Base-by-base conservation (phyloP, 1,140 invertebrate genomes). In the Drosophila auraria region DNA sequence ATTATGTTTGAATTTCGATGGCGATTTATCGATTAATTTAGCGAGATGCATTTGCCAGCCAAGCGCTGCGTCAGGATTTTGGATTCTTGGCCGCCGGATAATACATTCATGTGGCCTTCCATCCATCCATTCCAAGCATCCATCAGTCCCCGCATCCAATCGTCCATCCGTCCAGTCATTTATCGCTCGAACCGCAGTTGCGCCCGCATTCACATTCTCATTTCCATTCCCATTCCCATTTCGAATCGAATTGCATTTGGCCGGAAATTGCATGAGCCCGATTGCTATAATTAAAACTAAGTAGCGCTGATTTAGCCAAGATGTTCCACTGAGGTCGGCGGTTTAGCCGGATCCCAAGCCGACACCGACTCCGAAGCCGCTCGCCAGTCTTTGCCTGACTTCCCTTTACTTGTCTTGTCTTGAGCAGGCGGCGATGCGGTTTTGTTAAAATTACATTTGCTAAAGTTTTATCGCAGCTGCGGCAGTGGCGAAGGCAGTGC, bases 381-480 rank as follows among this genome's bases (percentile, higher is more conserved):
- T 57, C n/a, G 36, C 54, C 54, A 25, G 33, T 27, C 42, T 20
- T 27, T 25, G 45, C 20, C 54, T 20, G 38, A 69, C 73, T 51
- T 58, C 60, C 64, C 68, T n/a, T 44, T 15, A 15, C 38, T 42
- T 72, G 54, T 57, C 54, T 61, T 81, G 84, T 87, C 84, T 87
- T 79, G 68, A 86, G 86, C 86, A 89, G 84, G 80, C 82, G 82
- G 87, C 82, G 86, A 76, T 90, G 86, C 86, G 86, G 86, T 90
- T 90, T 91, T 90, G 86, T 90, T 90, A 90, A 90, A 90, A 86
- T 90, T 90, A 90, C 84, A 87, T 86, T 90, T 90, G 86, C 68
- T 59, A 90, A 90, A 90, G 86, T 90, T 90, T 90, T 90, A 90
- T 90, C 82, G 86, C 86, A 80, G 86, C 74, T 75, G 80, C 78